phyloP scores from a whole-genome alignment of 1,140 invertebrate genomes.

The Drosophila arizonae region DNA sequence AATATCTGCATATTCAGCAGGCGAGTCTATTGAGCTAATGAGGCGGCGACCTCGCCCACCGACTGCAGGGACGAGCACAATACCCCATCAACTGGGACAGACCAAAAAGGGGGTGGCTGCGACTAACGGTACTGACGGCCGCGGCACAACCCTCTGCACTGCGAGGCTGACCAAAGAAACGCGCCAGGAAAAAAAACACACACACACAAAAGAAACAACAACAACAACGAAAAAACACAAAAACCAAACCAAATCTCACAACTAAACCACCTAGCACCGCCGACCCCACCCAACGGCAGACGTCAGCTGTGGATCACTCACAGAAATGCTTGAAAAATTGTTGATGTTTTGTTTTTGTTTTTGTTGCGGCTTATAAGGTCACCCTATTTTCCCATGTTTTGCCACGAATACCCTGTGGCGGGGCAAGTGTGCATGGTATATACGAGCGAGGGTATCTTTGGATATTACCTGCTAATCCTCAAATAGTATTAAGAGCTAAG shows the following conservation, averaged over 20 bases:
- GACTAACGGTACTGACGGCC: neutral
- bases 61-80: neutral
- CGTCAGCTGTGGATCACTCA: slow-evolving; percentile 28
- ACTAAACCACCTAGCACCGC: slow-evolving; percentile 9
- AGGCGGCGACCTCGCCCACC: slow-evolving; percentile 32
- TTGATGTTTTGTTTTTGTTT: slow-evolving; percentile 28
- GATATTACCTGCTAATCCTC: too few relatives aligned
- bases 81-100: neutral
- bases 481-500: neutral
- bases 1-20: slow-evolving; percentile 57
- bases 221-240: neutral
- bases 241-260: neutral
- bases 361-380: slow-evolving; percentile 61
- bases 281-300: slow-evolving; percentile 3
- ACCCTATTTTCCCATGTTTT: slow-evolving; percentile 49
- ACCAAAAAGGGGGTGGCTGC: slow-evolving; percentile 29
- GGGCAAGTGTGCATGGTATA: neutral
- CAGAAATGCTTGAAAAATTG: slow-evolving; percentile 13
- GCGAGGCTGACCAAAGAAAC: slow-evolving; percentile 36
- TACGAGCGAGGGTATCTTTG: neutral
- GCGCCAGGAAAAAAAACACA: neutral
- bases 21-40: slow-evolving; percentile 68
- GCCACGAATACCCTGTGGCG: neutral
- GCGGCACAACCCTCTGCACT: slow-evolving; percentile 3
- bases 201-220: neutral